phyloP scores from a whole-genome alignment of 2,888 invertebrate species.

The Cyclophora albipunctata region DNA sequence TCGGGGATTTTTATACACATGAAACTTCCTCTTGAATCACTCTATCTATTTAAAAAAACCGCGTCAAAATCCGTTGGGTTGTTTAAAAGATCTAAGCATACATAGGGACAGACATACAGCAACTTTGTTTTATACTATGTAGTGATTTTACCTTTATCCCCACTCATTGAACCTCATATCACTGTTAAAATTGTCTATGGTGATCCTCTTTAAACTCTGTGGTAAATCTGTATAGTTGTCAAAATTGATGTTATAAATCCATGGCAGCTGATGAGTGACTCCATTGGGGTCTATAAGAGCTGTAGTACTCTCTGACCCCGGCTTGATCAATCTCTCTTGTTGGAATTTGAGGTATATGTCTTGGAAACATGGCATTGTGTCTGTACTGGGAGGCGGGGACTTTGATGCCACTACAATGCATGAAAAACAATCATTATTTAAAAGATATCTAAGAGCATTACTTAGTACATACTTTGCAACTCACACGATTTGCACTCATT shows the following conservation, averaged over 20 bases:
- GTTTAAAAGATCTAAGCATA: too few relatives aligned
- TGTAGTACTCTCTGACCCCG: slow-evolving; percentile 26
- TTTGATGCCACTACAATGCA: slow-evolving; percentile 37
- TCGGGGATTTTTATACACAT: too few relatives aligned
- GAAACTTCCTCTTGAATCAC: too few relatives aligned
- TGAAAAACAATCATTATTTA: neutral
- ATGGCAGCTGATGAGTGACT: slow-evolving; percentile 62
- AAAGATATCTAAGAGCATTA: too few relatives aligned
- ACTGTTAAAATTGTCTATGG: slow-evolving; percentile 61
- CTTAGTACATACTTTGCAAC: too few relatives aligned
- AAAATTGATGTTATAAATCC: slow-evolving; percentile 70
- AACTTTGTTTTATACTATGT: slow-evolving; percentile 2
- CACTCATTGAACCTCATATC: slow-evolving; percentile 70
- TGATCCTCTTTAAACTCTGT: slow-evolving; percentile 76
- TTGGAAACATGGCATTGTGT: slow-evolving; percentile 40
- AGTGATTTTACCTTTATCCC: slow-evolving; percentile 48
- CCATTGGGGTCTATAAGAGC: slow-evolving; percentile 47
- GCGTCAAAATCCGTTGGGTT: too few relatives aligned
- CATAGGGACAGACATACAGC: too few relatives aligned
- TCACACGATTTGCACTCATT: too few relatives aligned
- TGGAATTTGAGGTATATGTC: slow-evolving; percentile 50
- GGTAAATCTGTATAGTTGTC: slow-evolving; percentile 71
- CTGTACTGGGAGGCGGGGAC: slow-evolving; percentile 18
- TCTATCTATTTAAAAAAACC: too few relatives aligned
- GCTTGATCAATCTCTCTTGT: slow-evolving; percentile 28